Percentiles rank a stretch among this genome's conserved stretches.
phyloP scores from a whole-genome alignment of 2,888 invertebrate genomes.

The Macrophya annulata region DNA sequence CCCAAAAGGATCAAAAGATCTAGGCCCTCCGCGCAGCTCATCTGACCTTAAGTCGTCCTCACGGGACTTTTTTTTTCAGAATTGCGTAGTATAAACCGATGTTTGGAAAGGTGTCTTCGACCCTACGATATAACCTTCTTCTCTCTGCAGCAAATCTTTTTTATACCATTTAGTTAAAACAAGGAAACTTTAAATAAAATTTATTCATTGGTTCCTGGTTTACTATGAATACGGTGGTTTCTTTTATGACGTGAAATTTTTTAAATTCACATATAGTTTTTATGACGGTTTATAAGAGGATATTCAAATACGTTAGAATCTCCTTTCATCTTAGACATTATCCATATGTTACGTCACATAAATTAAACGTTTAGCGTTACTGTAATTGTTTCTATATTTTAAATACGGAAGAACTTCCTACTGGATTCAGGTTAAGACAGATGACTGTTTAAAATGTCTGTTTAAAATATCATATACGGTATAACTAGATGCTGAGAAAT shows the following conservation, averaged over 20 bases:
- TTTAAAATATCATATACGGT: conserved; percentile 1
- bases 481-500: conserved; percentile 10
- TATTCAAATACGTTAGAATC: neutral
- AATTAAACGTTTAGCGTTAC: conserved; percentile 32
- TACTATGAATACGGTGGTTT: neutral
- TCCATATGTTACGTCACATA: neutral
- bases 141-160: neutral
- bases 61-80: conserved; percentile 1
- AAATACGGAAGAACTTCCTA: conserved; percentile 22
- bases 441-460: neutral
- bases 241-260: neutral
- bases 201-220: neutral
- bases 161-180: neutral
- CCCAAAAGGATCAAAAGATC: conserved; percentile 51
- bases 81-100: conserved; percentile 19
- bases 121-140: neutral
- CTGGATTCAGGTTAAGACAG: conserved; percentile 1
- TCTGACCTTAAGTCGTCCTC: conserved; percentile 35
- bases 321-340: neutral
- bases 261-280: neutral
- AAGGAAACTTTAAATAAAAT: neutral
- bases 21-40: neutral
- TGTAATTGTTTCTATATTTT: conserved; percentile 25
- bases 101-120: conserved; percentile 1
- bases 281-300: neutral